Conservation (phyloP, 1,140 invertebrate species). For the Tribolium castaneum region DNA sequence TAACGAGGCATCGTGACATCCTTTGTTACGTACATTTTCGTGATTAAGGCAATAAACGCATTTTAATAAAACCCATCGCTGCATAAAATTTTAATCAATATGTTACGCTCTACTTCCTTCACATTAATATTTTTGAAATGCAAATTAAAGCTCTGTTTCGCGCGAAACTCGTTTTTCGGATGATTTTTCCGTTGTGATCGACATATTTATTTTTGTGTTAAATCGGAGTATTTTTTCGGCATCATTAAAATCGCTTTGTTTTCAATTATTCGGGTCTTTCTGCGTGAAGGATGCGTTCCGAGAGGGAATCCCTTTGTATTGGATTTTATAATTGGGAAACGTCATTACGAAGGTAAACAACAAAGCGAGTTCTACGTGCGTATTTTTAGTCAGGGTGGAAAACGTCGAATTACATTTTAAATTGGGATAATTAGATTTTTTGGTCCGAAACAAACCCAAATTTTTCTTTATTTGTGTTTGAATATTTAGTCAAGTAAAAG, state of each 20-base stretch:
- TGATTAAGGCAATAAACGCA: neutral
- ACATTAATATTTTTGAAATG: slow-evolving; percentile 21
- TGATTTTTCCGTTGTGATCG: neutral
- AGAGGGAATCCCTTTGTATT: slow-evolving; percentile 3
- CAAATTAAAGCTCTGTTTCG: neutral
- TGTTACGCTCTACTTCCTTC: neutral
- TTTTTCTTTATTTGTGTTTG: too few species aligned
- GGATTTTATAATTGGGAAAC: slow-evolving; percentile 34
- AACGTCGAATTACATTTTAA: neutral
- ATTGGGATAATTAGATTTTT: slow-evolving; percentile 11
- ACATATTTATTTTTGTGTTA: slow-evolving; percentile 21
- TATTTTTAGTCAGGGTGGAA: neutral
- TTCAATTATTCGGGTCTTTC: slow-evolving; percentile 18
- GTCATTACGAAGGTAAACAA: slow-evolving; percentile 28
- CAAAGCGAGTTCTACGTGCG: neutral
- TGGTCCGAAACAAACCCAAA: neutral
- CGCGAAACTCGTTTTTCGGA: neutral
- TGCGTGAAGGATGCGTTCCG: neutral
- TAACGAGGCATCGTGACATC: neutral
- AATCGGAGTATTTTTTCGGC: neutral
- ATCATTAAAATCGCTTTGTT: slow-evolving; percentile 21
- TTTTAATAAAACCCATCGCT: neutral
- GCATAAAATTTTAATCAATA: slow-evolving; percentile 19
- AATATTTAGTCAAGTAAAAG: too few species aligned
- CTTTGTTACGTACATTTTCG: neutral